Conservation (phyloP, 1,140 invertebrate species). For the Pemphigus obesinymphae region DNA sequence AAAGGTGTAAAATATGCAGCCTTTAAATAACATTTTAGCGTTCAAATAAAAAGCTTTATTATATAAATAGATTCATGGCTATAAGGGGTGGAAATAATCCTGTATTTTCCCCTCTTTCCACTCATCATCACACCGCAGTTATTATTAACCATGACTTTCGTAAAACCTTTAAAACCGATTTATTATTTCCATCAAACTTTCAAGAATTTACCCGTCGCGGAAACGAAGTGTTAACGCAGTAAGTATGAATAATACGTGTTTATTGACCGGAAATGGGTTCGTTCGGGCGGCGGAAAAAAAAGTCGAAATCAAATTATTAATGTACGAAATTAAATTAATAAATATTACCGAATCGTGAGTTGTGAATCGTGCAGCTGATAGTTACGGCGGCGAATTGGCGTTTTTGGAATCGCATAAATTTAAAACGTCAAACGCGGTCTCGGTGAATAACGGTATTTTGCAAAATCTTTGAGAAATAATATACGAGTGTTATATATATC, state of each 20-base stretch:
- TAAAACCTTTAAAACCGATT: slow-evolving; percentile 11
- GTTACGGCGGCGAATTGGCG: not conserved
- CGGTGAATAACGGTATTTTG: too few species aligned
- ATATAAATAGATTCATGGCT: too few species aligned
- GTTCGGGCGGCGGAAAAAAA: not conserved
- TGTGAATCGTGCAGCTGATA: not conserved
- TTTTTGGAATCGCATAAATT: not conserved
- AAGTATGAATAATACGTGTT: slow-evolving; percentile 13
- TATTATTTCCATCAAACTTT: not conserved
- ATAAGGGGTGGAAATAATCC: too few species aligned
- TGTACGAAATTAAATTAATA: slow-evolving; percentile 1
- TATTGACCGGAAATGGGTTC: slow-evolving; percentile 9
- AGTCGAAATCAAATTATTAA: too few species aligned
- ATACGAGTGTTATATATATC: too few species aligned
- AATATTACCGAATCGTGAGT: not conserved
- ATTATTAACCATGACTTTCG: not conserved
- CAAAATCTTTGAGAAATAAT: too few species aligned
- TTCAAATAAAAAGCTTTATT: too few species aligned
- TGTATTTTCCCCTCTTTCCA: not conserved
- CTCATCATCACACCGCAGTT: not conserved
- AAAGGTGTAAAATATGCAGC: too few species aligned
- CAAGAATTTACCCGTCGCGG: not conserved
- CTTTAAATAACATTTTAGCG: too few species aligned
- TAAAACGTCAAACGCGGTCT: not conserved
- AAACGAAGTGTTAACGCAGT: slow-evolving; percentile 16